Evolutionary conservation across 2,113 vertebrate genomes (phyloP), one percentile per base, ranked within the genome.

Genomic region (Bambusicola thoracicus): DNA sequence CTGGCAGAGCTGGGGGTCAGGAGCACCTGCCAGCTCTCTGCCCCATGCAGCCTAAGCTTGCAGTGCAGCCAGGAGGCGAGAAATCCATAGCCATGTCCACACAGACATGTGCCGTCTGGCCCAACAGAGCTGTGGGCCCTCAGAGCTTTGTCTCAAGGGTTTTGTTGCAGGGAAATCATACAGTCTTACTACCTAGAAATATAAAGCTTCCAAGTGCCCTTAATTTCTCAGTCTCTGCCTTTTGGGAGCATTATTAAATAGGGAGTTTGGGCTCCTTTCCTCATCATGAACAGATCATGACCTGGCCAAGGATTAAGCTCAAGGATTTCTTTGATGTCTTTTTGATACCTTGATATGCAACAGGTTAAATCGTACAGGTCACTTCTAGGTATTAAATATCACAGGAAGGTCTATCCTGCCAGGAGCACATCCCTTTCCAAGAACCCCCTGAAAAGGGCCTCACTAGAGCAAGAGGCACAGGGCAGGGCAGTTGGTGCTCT

Each of bases 371-470:
- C 87, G 44, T 70, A 20, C 20, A 79, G 85, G 80, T 94, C 78
- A 41, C 58, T 90, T 95, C 75, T 89, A 94, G 80, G 77, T 92
- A 63, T 93, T 90, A 79, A 89, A 85, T 93, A 70, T 73, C 77
- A 51, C 77, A 2, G 40, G 41, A 93, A 59, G 67, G 46, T 92
- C 87, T 70, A 36, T 84, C 87, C 59, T 86, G 44, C 36, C 78
- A 72, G 34, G 32, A 95, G 22, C 9, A 1, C 55, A 38, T 81
- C 75, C 53, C 41, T 90, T 90, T 89, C 70, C 72, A 84, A 74
- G 72, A 53, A 66, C 70, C 40, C 78, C 85, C 77, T 81, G 89
- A 86, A 76, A 94, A 55, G 70, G 73, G 38, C 34, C 69, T 93
- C 6, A 3, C 76, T 77, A 72, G 30, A 68, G 34, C 14, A 41